A percentile compares a stretch with the other conserved stretches of the same genome.
phyloP scores from a whole-genome alignment of 1,140 invertebrate genomes.

The Aricia agestis region DNA sequence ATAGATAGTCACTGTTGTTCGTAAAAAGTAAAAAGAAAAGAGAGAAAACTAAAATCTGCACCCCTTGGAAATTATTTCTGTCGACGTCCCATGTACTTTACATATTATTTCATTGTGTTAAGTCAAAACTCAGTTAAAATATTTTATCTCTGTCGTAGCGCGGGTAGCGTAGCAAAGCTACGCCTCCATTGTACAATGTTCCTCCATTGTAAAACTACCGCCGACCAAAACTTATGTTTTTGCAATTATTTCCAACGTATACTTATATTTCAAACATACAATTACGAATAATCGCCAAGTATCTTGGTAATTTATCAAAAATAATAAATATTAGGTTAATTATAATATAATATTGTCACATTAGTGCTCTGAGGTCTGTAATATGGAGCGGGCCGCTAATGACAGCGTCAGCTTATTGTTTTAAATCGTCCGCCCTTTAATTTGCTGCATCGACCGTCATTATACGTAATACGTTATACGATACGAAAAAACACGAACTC shows the following conservation, averaged over 20 bases:
- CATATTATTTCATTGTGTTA: too few relatives aligned
- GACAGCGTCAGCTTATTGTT: slow-evolving; percentile 68
- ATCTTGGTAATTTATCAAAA: not conserved
- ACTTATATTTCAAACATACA: not conserved
- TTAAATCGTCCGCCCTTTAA: slow-evolving; percentile 72
- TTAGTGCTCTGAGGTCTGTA: slow-evolving; percentile 52
- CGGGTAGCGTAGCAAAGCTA: too few relatives aligned
- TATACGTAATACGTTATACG: too few relatives aligned
- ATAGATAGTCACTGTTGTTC: too few relatives aligned
- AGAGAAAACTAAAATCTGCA: too few relatives aligned
- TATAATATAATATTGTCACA: slow-evolving; percentile 55
- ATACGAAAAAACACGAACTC: slow-evolving; percentile 59
- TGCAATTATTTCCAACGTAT: not conserved
- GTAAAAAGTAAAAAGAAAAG: too few relatives aligned
- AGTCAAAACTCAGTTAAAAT: too few relatives aligned
- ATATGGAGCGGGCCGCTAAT: slow-evolving; percentile 49
- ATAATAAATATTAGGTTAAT: not conserved
- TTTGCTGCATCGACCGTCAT: slow-evolving; percentile 62
- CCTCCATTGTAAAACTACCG: too few relatives aligned
- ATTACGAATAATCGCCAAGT: not conserved
- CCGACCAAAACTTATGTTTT: not conserved
- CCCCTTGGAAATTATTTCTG: too few relatives aligned
- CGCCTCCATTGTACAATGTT: too few relatives aligned
- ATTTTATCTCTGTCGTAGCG: too few relatives aligned
- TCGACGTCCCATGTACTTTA: too few relatives aligned